Percentiles rank a stretch among this genome's conserved stretches.
phyloP scores from a whole-genome alignment of 2,113 vertebrate genomes.

The Rousettus leschenaultii region DNA sequence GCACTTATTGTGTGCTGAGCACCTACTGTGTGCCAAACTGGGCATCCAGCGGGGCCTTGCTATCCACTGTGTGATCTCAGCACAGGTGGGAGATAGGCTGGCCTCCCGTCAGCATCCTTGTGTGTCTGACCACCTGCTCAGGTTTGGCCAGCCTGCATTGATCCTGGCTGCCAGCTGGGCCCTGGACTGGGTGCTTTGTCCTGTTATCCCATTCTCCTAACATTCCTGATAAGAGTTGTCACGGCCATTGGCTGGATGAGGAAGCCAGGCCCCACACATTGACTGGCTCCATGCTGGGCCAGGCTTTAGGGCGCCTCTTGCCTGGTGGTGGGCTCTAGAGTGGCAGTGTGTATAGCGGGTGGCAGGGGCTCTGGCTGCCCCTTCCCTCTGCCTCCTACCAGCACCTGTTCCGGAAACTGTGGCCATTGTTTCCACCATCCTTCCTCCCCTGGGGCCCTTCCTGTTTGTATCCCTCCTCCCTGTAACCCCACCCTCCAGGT shows the following conservation, averaged over 20 bases:
- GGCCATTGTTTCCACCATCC: slow-evolving; percentile 63
- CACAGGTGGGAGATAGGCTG: background rate
- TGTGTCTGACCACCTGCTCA: background rate
- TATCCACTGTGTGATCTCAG: background rate
- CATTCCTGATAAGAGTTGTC: background rate
- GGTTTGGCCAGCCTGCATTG: background rate
- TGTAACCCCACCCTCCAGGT: slow-evolving; percentile 64
- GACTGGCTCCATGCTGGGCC: slow-evolving; percentile 27
- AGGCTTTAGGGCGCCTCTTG: slow-evolving; percentile 12
- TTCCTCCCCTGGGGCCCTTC: slow-evolving; percentile 62
- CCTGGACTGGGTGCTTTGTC: background rate
- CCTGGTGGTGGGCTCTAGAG: background rate
- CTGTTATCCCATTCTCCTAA: background rate
- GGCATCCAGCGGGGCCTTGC: background rate
- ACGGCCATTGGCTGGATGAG: background rate
- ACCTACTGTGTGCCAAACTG: background rate
- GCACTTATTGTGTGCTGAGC: background rate
- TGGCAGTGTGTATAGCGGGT: background rate
- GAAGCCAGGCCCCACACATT: background rate
- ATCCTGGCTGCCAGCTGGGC: background rate
- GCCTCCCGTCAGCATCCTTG: accelerated
- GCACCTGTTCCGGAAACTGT: slow-evolving; percentile 70
- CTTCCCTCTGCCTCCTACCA: background rate
- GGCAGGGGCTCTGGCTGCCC: background rate
- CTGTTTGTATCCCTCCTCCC: slow-evolving; percentile 64